Conservation (phyloP, 2,797 vertebrate genomes). For the Carcharodon carcharias region DNA sequence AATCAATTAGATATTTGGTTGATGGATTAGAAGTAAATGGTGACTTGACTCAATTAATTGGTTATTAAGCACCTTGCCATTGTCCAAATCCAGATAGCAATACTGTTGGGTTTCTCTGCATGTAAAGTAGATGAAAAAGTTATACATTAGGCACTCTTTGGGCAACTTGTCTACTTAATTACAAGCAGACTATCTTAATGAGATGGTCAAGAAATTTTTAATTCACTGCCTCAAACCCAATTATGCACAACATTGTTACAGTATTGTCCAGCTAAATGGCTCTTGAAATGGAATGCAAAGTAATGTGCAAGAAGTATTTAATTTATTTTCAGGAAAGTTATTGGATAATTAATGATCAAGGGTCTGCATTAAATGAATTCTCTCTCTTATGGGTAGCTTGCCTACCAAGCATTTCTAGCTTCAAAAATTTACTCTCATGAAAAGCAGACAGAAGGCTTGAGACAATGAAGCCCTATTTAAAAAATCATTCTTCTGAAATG, state of each 20-base stretch:
- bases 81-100: background rate
- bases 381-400: background rate
- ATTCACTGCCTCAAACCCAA: background rate
- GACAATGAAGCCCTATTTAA: too few relatives aligned
- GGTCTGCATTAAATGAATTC: background rate
- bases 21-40: background rate
- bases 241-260: background rate
- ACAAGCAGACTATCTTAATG: background rate
- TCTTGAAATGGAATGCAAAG: background rate
- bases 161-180: background rate
- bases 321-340: background rate
- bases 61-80: background rate
- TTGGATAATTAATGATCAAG: background rate
- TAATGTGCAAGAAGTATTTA: background rate
- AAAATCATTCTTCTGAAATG: background rate
- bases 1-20: background rate
- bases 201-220: background rate
- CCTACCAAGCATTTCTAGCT: background rate
- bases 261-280: background rate
- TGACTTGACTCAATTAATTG: conserved; percentile 23
- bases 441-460: background rate
- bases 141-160: background rate
- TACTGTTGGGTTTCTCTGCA: background rate
- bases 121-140: background rate
- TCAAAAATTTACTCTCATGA: background rate